Base-by-base conservation (phyloP, 1,140 invertebrate genomes). In the Mya arenaria region DNA sequence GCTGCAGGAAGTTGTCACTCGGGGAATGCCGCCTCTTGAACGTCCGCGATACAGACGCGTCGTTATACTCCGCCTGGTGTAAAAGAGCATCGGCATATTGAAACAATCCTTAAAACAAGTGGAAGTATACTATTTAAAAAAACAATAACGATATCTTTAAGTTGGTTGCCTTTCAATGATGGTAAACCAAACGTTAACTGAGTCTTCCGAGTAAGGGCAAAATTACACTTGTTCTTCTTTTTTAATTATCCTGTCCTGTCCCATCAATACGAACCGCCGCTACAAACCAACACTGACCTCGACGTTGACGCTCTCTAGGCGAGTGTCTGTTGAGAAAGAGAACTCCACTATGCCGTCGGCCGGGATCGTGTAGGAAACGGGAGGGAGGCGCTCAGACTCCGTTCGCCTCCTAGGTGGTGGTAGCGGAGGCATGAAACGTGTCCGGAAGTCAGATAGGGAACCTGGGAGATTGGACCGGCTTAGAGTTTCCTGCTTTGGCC, bases 1-100 rank as follows among this genome's bases (percentile, higher is more conserved):
- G 66, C 81, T 90, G 89, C 0, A 90, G 79, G 48, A 84, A 90
- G 32, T 65, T 87, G 28, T 86, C 68, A 48, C 87, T 89, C 1
- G 89, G 89, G 2, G 89, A 90, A 56, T 87, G 84, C 19, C 80
- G 65, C 44, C 78, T 85, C n/a, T 65, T 52, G 1, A 85, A 19
- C n/a, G 62, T 58, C 30, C 60, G 72, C n/a, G 60, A 72, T 3
- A 32, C 8, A 8, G 28, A 55, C 23, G 71, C 75, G 17, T 56
- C 71, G 25, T 63, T 65, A 34, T 80, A 80, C 15, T 66, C 65
- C 8, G 74, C 85, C 85, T 86, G 62, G 15, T 63, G 73, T 8
- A 8, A 4, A 28, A 56, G 30, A 75, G 10, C 10, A 25, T 60
- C 15, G 28, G 28, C 10, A 17, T 60, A 60, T 17, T 60, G 15